A percentile compares a stretch with the other conserved stretches of the same genome.
These are phyloP conservation scores for Nycticebus coucang DNA, from an alignment of 2,113 vertebrate genomes.

Conservation along the genomic window DNA sequence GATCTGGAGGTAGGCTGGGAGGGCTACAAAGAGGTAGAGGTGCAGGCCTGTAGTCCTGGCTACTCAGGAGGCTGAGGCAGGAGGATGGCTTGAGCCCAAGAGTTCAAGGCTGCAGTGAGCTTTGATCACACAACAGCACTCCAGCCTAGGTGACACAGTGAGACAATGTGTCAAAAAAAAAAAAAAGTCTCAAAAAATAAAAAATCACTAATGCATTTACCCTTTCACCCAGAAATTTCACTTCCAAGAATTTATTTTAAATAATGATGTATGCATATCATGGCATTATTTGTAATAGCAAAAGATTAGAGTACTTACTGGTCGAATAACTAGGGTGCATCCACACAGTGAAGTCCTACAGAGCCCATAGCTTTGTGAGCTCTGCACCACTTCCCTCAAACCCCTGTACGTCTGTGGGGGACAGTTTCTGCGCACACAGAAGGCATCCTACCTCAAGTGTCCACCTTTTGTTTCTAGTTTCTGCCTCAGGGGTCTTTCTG, in stretches of 20 bases:
- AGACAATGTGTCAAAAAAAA: too few relatives aligned
- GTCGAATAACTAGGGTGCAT: not conserved
- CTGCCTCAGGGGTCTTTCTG: not conserved
- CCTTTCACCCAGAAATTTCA: not conserved
- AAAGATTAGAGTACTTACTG: not conserved
- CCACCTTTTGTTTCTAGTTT: not conserved
- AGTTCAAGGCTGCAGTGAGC: too few relatives aligned
- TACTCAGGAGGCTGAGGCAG: too few relatives aligned
- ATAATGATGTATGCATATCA: not conserved
- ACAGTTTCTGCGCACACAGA: not conserved
- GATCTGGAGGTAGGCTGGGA: not conserved
- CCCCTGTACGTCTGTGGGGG: accelerated
- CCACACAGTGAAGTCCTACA: not conserved
- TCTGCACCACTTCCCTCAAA: not conserved
- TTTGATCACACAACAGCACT: too few relatives aligned
- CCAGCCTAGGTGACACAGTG: too few relatives aligned
- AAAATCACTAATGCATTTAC: not conserved
- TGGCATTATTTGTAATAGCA: not conserved
- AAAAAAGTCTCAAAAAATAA: too few relatives aligned
- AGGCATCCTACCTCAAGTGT: not conserved
- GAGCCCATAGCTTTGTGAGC: not conserved
- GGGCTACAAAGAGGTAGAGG: not conserved
- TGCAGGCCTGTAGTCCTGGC: too few relatives aligned
- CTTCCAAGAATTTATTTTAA: not conserved
- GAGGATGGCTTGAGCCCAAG: too few relatives aligned